Conservation (phyloP, 2,888 invertebrate species). For the Lingula anatina region DNA sequence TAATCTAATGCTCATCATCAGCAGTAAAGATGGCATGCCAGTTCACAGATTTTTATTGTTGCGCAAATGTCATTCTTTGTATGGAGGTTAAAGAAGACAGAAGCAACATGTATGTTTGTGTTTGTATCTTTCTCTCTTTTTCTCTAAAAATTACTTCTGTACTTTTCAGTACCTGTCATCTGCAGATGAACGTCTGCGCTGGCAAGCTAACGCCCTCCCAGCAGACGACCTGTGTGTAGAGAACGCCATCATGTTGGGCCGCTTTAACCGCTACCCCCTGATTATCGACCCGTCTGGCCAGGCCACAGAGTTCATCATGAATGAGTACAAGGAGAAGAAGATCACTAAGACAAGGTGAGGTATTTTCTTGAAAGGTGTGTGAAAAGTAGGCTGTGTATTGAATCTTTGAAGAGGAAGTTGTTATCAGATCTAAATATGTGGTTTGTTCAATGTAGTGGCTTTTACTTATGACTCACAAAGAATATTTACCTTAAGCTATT, state of each 20-base stretch:
- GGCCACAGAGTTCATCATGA: slow-evolving; percentile 97
- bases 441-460: not conserved
- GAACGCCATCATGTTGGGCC: slow-evolving; percentile 84
- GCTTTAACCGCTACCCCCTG: slow-evolving; percentile 97
- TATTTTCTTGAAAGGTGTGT: not conserved
- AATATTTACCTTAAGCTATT: no score
- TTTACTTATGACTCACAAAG: no score
- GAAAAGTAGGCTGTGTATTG: not conserved
- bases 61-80: not conserved
- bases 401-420: not conserved
- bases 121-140: not conserved
- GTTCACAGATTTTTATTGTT: no score
- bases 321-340: slow-evolving; percentile 93
- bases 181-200: slow-evolving; percentile 91
- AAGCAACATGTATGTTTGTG: not conserved
- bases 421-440: not conserved
- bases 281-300: slow-evolving; percentile 99
- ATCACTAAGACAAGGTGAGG: slow-evolving; percentile 81
- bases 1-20: no score
- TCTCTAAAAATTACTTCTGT: not conserved
- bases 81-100: not conserved
- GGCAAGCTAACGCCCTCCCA: slow-evolving; percentile 96
- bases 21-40: no score
- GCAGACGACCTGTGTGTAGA: slow-evolving; percentile 98
- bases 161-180: slow-evolving; percentile 76